Evolutionary conservation across 2,888 invertebrate genomes (phyloP).

Genomic region (Alviniconcha strummeri): DNA sequence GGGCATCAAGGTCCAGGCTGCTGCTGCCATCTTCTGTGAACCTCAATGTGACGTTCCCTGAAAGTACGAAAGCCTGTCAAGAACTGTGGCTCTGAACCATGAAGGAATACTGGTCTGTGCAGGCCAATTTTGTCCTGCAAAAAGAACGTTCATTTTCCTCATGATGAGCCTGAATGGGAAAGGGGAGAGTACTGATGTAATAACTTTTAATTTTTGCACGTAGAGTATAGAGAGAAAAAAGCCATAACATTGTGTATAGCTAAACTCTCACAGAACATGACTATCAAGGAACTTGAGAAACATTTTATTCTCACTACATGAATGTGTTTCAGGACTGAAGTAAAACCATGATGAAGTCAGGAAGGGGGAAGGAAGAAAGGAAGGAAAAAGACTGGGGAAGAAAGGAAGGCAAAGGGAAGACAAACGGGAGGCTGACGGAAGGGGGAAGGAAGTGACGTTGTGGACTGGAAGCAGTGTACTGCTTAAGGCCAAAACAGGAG

Average conservation of each 20-base stretch:
- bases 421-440: no score
- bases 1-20: conserved; percentile 20
- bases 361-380: no score
- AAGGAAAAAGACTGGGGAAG: no score
- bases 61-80: neutral
- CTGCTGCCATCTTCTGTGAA: conserved; percentile 18
- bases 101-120: neutral
- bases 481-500: no score
- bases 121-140: neutral
- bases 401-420: no score
- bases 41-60: conserved; percentile 22
- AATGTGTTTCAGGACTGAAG: no score
- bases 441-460: no score
- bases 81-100: neutral
- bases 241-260: neutral
- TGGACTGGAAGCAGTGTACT: no score
- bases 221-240: neutral
- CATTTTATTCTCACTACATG: no score
- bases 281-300: no score
- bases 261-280: neutral
- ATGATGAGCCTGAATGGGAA: neutral
- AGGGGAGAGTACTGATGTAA: neutral
- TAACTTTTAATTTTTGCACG: neutral
- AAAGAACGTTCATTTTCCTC: neutral
- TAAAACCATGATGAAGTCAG: no score